Evolutionary conservation across 2,888 invertebrate genomes (phyloP), one percentile per base, ranked within the genome.

Genomic region (Scaptomyza tumidula): DNA sequence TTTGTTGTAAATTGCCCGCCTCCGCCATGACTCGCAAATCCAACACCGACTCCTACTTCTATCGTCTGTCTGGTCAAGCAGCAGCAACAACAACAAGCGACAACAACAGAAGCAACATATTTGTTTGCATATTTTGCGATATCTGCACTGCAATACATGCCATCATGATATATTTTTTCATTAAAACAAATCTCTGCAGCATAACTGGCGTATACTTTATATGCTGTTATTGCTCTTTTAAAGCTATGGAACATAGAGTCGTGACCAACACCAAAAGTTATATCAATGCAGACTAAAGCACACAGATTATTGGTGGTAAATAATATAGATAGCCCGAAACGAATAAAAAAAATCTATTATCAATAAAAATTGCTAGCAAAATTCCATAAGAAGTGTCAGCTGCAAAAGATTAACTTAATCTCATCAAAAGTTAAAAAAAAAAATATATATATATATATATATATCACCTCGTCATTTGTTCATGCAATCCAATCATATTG

Each of bases 1-100:
- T 82, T 78, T 82, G 76, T 78, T 82, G 75, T 74, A 78, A 78
- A 80, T 78, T 60, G 56, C 33, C 48, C 48, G 35, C 64, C 39
- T 56, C 43, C 43, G n/a, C 19, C 10, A 44, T 33, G 19, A 19
- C 14, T 11, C 33, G 9, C 16, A 35, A 31, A 14, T 13, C 16
- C 6, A n/a, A 10, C 29, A 13, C 9, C n/a, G 3, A n/a, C 52
- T 13, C 33, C 19, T 11, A n/a, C 27, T 43, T 39, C n/a, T 16
- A 11, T 6, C 29, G 9, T 33, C 33, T 6, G 41, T 41, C 44
- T 45, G 61, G 56, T 61, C 49, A 61, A 57, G 50, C 60, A 39
- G 55, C 50, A 54, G 10, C 33, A 33, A 9, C 33, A 33, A 10
- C 9, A 10, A 1, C 7, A 31, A 31, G 6, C 31, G 3, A 9